Evolutionary conservation across 1,140 invertebrate genomes (phyloP), one percentile per base, ranked within the genome.

Genomic region (Aleiodes sp.): DNA sequence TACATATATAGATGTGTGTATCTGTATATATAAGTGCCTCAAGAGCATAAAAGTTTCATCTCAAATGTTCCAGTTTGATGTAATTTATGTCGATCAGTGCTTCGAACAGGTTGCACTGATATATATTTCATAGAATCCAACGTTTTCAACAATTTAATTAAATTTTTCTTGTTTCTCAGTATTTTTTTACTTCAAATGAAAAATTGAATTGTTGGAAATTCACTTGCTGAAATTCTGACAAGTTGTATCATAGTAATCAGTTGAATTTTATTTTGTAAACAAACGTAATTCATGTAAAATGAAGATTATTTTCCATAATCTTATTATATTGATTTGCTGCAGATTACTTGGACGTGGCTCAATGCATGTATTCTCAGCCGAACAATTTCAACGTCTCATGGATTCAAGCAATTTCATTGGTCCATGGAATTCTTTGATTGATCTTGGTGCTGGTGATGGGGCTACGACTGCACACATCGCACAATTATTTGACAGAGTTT

Each of bases 401-500:
- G 78, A 82, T 35, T 72, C 85, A 4, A 79, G 86, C 78, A 74
- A 77, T 85, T 78, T 78, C 65, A 67, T 68, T 14, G 81, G 79
- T 14, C 75, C 82, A 80, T 80, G 89, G 84, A 81, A 87, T 65
- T 78, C 87, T 7, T 73, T 98, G 35, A 85, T 97, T 59, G 96
- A 98, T 86, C 85, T 98, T 37, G 96, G 96, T 39, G 96, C 96
- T 7, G 96, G 96, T 1, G 96, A 98, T 86, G 96, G 96, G 4
- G 90, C 91, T 70, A 94, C 96, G 1, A 98, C 96, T 21, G 85
- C 90, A 14, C 88, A 92, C 59, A 90, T 97, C 76, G 88, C 90
- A 0, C 83, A 88, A 26, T 91, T 94, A 68, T 96, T 94, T 82
- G 75, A 87, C 14, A 82, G 88, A 16, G 89, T 94, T 24, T 94